Evolutionary conservation across 2,113 vertebrate genomes (phyloP).

Genomic region (Aythya baeri): DNA sequence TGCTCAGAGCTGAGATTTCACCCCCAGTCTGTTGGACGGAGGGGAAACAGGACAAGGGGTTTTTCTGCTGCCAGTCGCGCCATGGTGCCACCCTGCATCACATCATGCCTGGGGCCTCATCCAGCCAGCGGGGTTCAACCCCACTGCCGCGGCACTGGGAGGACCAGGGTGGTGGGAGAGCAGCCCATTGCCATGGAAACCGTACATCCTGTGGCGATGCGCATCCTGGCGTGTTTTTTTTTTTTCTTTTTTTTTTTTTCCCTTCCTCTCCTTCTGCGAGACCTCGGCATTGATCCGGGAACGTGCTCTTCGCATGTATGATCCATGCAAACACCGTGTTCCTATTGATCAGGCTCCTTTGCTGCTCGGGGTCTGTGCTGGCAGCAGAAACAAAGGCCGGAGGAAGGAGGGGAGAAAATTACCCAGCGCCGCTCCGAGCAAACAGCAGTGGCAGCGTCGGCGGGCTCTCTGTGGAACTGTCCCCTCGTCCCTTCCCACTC

Average conservation of each 20-base stretch:
- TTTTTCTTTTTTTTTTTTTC: neutral
- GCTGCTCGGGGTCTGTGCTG: constrained; percentile 42
- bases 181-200: constrained; percentile 62
- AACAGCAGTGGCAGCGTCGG: neutral
- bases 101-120: rapidly evolving
- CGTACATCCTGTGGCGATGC: constrained; percentile 28
- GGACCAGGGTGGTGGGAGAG: neutral
- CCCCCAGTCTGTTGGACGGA: neutral
- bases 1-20: rapidly evolving
- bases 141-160: neutral
- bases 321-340: constrained; percentile 75
- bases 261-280: constrained; percentile 41
- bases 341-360: constrained; percentile 72
- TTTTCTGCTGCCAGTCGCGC: rapidly evolving
- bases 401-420: constrained; percentile 43
- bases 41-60: neutral
- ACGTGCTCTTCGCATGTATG: constrained; percentile 77
- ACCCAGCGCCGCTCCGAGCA: neutral
- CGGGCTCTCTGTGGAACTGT: neutral
- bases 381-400: constrained; percentile 62
- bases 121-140: rapidly evolving
- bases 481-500: neutral
- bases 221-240: neutral
- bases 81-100: rapidly evolving
- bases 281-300: constrained; percentile 73